Base-by-base conservation (phyloP, 2,888 invertebrate genomes). In the Drosophila setosimentum region DNA sequence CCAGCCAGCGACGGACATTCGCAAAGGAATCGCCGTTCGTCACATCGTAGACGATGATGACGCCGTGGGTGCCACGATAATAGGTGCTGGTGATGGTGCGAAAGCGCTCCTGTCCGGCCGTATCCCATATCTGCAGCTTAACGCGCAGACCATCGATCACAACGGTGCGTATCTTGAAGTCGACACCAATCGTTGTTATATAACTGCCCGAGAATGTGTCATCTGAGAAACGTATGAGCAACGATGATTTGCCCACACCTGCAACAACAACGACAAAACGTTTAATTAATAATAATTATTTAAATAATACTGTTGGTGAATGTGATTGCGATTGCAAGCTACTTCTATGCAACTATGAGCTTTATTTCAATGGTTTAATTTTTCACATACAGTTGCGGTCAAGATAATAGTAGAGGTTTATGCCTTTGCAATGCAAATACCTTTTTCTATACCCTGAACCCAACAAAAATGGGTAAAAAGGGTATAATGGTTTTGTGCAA, bases 41-140 rank as follows among this genome's bases (percentile, higher is more conserved):
- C 60, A 99, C 99, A 95, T 99, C 99, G 94, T 99, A 99, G 18
- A 99, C 99, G 54, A 99, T 99, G 92, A 99, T 98, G 74, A 99
- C 99, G 73, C 99, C 99, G 94, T 99, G 99, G 55, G 99, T 99
- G 65, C 99, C 99, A 92, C 99, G 95, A 93, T 99, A 99, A 94
- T 99, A 98, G 76, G 99, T 99, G 93, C 99, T 99, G 68, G 99
- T 99, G 91, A 99, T 99, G 70, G 99, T 99, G 91, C 99, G 95
- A 94, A 99, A 99, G 91, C 99, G 94, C 94, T 99, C 99, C 94
- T 99, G 99, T 1, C 99, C 99, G 68, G 99, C 98, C 40, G 99
- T 99, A 94, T 99, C 99, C 99, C 99, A 99, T 92, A 99, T 99
- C 94, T 98, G 98, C 82, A 98, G 94, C 94, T 98, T 98, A 58